Base-by-base conservation (phyloP, 2,888 invertebrate species). In the Lasioglossum leucozonium region DNA sequence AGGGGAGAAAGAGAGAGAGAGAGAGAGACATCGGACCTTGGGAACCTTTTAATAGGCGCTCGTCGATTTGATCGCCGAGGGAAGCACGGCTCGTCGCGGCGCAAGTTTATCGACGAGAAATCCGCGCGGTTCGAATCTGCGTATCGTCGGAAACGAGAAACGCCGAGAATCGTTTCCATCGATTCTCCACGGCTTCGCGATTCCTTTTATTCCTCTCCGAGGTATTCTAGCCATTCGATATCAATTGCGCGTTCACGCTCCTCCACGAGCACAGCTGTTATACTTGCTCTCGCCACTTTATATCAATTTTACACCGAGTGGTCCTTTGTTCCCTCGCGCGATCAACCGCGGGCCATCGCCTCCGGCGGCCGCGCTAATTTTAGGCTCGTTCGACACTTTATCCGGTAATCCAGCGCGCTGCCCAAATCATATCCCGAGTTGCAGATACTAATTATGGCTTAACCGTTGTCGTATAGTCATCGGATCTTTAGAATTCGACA, bases 31-130 rank as follows among this genome's bases (percentile, higher is more conserved):
- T n/a, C n/a, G 65, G 26, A 44, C 69, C 62, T 16, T n/a, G 26
- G 47, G 40, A n/a, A n/a, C 69, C 47, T 79, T 58, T 77, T 62
- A 78, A 71, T 58, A 62, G 84, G 13, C 78, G 75, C 74, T 42
- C 72, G 78, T 58, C 62, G 62, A 79, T 83, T 78, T 55, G 77
- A 72, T 78, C 72, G 87, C 34, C 51, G 30, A 26, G 76, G 81
- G 84, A 84, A 87, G 79, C 67, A 75, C 76, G 84, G 72, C 65
- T 82, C 84, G 82, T 78, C 74, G 82, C 74, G 82, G 72, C 71
- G 72, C 75, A 78, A 89, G 78, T 84, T 88, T 87, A 87, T 88
- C 88, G 86, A 87, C 79, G 79, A 79, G 78, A 84, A 84, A 87
- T 81, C 80, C 78, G 75, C 87, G 76, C 34, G 22, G 62, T n/a